phyloP scores from a whole-genome alignment of 2,797 vertebrate genomes.

The Anniella stebbinsi region DNA sequence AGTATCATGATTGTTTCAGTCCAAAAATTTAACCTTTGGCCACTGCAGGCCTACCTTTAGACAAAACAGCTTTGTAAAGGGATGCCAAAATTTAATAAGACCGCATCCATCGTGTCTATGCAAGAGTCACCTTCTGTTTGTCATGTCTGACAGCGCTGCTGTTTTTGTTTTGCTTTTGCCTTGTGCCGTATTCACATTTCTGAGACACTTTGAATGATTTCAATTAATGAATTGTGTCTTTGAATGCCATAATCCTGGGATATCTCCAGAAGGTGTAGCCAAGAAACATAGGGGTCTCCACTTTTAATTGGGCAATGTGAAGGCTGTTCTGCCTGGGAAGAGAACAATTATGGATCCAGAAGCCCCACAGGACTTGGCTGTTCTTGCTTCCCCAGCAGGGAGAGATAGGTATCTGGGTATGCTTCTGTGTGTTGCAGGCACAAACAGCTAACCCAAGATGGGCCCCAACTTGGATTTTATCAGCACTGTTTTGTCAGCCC shows the following conservation, averaged over 20 bases:
- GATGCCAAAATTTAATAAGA: not conserved
- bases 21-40: not conserved
- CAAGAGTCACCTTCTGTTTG: not conserved
- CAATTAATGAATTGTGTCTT: not conserved
- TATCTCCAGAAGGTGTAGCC: constrained; percentile 13
- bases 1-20: not conserved
- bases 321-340: not conserved
- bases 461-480: constrained; percentile 8
- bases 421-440: not conserved
- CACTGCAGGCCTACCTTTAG: not conserved
- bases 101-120: not conserved
- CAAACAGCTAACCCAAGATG: constrained; percentile 1
- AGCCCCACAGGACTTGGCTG: not conserved
- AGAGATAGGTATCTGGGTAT: not conserved
- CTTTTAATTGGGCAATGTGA: not conserved
- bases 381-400: not conserved
- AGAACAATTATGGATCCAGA: not conserved
- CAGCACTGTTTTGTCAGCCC: not conserved
- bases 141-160: not conserved
- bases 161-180: not conserved
- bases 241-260: not conserved
- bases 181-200: not conserved
- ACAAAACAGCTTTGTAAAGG: not conserved
- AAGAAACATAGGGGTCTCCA: constrained; percentile 14
- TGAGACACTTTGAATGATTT: not conserved